Evolutionary conservation across 1,140 invertebrate genomes (phyloP), one percentile per base, ranked within the genome.

Genomic region (Diploscapter pachys): DNA sequence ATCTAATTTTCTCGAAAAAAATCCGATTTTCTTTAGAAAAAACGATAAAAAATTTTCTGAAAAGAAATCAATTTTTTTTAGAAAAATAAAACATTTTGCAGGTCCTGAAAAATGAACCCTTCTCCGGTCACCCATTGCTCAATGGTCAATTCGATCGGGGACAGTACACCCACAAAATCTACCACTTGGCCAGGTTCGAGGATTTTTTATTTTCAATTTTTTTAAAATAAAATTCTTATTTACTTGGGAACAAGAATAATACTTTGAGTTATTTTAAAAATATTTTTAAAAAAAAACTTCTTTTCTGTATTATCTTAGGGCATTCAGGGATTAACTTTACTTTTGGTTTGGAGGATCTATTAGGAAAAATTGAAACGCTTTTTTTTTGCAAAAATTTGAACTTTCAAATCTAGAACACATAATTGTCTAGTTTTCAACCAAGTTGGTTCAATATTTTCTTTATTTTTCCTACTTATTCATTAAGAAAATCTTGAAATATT

Each of bases 101-200:
- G 71, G 96, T 99, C 56, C 87, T 95, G 80, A 94, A 94, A 87
- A 96, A 96, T 90, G 94, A 97, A 89, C 94, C 93, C 31, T 97
- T 96, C 87, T 91, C 90, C 81, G 90, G 94, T 87, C 90, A 90
- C 83, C 94, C 92, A 61, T 88, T 96, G 64, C 90, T 96, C 57
- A 92, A 92, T 84, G 94, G 93, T 79, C 92, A 92, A 89, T 98
- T 92, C 87, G 92, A 90, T 76, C 91, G 91, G 75, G 97, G 97
- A 73, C 97, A 99, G 89, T 99, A 98, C 89, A 99, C 97, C 77
- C 95, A 99, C 88, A 99, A 99, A 90, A 96, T 99, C 83, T 99
- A 99, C 88, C 96, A 99, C 88, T 90, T 99, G 88, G 93, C 93
- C 82, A 95, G 89, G 89, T 89, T 31, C 31, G 31, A 83, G 85